Evolutionary conservation across 2,113 vertebrate genomes (phyloP).

Genomic region (Edolisoma coerulescens): DNA sequence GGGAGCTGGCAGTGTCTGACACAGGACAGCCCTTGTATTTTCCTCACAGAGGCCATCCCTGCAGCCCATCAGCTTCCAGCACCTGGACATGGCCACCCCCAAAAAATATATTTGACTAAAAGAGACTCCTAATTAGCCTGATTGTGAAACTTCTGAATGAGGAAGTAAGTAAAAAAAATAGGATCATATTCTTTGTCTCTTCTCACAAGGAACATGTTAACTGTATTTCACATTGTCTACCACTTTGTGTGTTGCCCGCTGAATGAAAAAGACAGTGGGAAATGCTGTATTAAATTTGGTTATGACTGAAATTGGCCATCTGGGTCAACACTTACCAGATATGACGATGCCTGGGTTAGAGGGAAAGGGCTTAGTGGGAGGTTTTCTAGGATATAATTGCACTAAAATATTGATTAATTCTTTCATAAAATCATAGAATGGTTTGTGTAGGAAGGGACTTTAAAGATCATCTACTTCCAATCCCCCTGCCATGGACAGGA

Average conservation of each 20-base stretch:
- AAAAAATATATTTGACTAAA: neutral
- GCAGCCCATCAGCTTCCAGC: neutral
- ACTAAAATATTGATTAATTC: neutral
- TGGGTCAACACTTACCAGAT: neutral
- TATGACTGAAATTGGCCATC: neutral
- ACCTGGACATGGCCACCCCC: fast-evolving
- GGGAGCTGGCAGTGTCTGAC: neutral
- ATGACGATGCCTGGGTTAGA: neutral
- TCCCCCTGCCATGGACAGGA: neutral
- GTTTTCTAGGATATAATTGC: neutral
- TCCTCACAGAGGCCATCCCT: neutral
- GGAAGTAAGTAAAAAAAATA: neutral
- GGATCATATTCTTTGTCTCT: neutral
- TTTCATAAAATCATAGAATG: neutral
- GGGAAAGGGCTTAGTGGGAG: neutral
- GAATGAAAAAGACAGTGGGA: neutral
- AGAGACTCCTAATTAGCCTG: neutral
- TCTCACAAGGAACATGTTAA: neutral
- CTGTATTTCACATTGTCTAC: neutral
- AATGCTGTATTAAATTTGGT: neutral
- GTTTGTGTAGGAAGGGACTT: neutral
- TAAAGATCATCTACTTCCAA: neutral
- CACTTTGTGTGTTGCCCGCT: neutral
- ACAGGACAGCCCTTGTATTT: neutral
- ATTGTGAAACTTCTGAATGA: neutral